Percentiles rank a stretch among this genome's conserved stretches.
These are phyloP conservation scores for Cyclopterus lumpus DNA, from an alignment of 2,797 vertebrate genomes.

Conservation along the genomic window DNA sequence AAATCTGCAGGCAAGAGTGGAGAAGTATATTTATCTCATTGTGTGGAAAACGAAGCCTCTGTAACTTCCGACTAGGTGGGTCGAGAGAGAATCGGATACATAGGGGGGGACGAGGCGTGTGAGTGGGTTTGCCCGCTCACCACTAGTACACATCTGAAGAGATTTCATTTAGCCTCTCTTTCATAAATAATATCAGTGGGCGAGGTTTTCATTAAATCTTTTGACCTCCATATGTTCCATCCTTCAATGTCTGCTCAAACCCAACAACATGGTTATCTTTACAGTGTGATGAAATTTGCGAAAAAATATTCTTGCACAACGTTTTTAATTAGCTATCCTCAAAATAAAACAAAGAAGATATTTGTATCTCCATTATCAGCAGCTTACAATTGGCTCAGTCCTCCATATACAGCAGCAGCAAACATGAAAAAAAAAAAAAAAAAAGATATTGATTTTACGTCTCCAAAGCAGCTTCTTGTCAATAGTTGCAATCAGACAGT, in stretches of 20 bases:
- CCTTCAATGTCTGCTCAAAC: background rate
- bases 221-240: background rate
- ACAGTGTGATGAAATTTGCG: background rate
- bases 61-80: constrained; percentile 56
- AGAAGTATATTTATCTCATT: constrained; percentile 84
- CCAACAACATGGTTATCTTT: background rate
- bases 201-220: background rate
- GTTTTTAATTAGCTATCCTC: background rate
- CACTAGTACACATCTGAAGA: background rate
- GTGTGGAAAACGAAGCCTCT: constrained; percentile 65
- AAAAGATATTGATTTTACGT: constrained; percentile 53
- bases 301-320: background rate
- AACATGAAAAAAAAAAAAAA: constrained; percentile 20
- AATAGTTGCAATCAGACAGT: constrained; percentile 25
- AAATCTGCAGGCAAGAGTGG: constrained; percentile 91
- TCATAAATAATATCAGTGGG: constrained; percentile 6
- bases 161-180: background rate
- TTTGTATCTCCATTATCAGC: constrained; percentile 37
- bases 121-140: background rate
- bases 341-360: background rate
- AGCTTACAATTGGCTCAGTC: constrained; percentile 34
- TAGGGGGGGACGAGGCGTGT: background rate
- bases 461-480: constrained; percentile 45
- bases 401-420: constrained; percentile 31
- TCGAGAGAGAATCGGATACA: constrained; percentile 29